Percentiles rank a stretch among this genome's conserved stretches.
These are phyloP conservation scores for Epistrophella euchroma DNA, from an alignment of 2,888 invertebrate genomes.

Conservation along the genomic window DNA sequence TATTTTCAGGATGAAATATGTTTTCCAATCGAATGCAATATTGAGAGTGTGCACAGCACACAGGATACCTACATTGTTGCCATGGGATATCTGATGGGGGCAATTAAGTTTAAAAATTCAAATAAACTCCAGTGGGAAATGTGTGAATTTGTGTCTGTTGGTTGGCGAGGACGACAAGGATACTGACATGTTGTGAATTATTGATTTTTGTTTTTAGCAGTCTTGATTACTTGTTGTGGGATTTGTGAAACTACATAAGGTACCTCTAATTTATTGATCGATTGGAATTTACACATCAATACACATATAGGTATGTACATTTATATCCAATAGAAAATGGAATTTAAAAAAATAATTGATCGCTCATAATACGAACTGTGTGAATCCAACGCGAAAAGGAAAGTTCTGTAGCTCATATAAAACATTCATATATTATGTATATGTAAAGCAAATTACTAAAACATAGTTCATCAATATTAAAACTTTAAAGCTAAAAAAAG, in stretches of 20 bases:
- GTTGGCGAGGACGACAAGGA: not conserved
- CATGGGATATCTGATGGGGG: not conserved
- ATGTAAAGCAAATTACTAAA: too few species aligned
- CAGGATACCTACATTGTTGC: not conserved
- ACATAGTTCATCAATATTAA: too few species aligned
- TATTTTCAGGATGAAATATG: conserved; percentile 22
- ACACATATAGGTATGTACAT: not conserved
- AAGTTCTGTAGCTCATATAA: too few species aligned
- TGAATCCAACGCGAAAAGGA: too few species aligned
- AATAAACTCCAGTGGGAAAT: not conserved
- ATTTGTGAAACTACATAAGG: not conserved
- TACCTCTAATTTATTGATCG: not conserved
- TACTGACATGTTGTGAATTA: not conserved
- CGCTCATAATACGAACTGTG: too few species aligned
- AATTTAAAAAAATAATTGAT: not conserved
- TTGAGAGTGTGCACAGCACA: not conserved
- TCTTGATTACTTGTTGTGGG: conserved; percentile 6
- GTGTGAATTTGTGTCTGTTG: not conserved
- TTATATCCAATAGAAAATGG: not conserved
- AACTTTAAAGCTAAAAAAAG: too few species aligned
- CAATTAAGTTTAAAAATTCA: conserved; percentile 26
- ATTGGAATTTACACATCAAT: not conserved
- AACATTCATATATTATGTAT: too few species aligned
- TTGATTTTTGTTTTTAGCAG: not conserved
- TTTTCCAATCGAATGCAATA: conserved; percentile 15